Evolutionary conservation across 2,888 invertebrate species (phyloP).

Genomic region (Dichetophora obliterata): DNA sequence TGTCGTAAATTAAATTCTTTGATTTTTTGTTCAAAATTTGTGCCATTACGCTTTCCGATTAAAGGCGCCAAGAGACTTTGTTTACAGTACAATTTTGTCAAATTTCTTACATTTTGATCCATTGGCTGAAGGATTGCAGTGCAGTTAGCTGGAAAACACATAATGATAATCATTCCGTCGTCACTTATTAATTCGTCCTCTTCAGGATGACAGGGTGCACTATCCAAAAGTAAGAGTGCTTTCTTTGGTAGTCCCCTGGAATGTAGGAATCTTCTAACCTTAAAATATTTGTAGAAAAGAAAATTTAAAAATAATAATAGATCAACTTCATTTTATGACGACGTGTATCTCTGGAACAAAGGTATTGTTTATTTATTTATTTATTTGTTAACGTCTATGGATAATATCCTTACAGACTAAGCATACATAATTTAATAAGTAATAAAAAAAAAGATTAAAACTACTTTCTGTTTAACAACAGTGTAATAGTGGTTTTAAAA

Average conservation of each 20-base stretch:
- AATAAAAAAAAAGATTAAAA: no score
- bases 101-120: constrained; percentile 34
- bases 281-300: background rate
- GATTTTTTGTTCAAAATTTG: constrained; percentile 43
- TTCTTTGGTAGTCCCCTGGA: constrained; percentile 48
- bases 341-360: constrained; percentile 46
- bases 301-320: background rate
- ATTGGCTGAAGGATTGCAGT: constrained; percentile 41
- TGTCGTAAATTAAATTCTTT: constrained; percentile 45
- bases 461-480: no score
- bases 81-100: no score
- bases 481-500: no score
- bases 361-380: constrained; percentile 47
- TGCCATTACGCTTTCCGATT: no score
- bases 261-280: constrained; percentile 39
- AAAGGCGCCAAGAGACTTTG: no score
- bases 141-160: constrained; percentile 50
- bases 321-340: background rate
- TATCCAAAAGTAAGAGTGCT: constrained; percentile 51
- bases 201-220: constrained; percentile 48
- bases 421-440: no score
- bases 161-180: constrained; percentile 45
- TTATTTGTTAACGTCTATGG: no score
- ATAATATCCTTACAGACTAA: no score
- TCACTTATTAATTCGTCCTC: constrained; percentile 39